phyloP scores from a whole-genome alignment of 92 coral and sea anemone species.

The Porites lobata region DNA sequence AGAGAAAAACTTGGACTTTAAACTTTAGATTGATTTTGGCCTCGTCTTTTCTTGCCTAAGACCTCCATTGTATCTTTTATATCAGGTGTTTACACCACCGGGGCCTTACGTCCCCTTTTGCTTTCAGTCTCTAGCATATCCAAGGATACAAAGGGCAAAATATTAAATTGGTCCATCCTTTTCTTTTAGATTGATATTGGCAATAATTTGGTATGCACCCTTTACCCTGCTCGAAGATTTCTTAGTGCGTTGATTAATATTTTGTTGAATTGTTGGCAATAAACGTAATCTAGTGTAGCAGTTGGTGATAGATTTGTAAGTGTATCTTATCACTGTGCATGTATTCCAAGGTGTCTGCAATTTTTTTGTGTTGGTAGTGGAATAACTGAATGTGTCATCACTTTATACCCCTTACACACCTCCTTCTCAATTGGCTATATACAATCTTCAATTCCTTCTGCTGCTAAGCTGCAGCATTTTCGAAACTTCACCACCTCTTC shows the following conservation, averaged over 20 bases:
- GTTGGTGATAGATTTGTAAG: no score
- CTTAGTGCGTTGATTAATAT: background rate
- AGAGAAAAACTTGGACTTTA: slow-evolving; percentile 31
- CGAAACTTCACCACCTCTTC: slow-evolving; percentile 67
- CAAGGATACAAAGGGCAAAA: background rate
- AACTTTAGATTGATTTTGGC: slow-evolving; percentile 24
- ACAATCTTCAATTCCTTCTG: slow-evolving; percentile 2
- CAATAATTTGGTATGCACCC: no score
- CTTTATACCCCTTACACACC: slow-evolving; percentile 48
- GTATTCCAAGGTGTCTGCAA: no score
- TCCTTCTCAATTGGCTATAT: slow-evolving; percentile 53
- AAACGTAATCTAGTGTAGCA: no score
- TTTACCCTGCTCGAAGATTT: no score
- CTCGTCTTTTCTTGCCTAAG: slow-evolving; percentile 28
- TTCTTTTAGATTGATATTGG: no score
- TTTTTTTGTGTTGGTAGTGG: no score
- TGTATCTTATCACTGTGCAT: no score
- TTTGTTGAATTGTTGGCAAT: no score
- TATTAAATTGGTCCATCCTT: no score
- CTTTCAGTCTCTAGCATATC: slow-evolving; percentile 53
- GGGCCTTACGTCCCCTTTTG: slow-evolving; percentile 49
- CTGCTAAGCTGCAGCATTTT: slow-evolving; percentile 3
- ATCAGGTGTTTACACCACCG: slow-evolving; percentile 45
- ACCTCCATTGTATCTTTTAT: slow-evolving; percentile 25
- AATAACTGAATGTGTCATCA: no score